Evolutionary conservation across 2,888 invertebrate genomes (phyloP), one percentile per base, ranked within the genome.

Genomic region (Heliconius erato): DNA sequence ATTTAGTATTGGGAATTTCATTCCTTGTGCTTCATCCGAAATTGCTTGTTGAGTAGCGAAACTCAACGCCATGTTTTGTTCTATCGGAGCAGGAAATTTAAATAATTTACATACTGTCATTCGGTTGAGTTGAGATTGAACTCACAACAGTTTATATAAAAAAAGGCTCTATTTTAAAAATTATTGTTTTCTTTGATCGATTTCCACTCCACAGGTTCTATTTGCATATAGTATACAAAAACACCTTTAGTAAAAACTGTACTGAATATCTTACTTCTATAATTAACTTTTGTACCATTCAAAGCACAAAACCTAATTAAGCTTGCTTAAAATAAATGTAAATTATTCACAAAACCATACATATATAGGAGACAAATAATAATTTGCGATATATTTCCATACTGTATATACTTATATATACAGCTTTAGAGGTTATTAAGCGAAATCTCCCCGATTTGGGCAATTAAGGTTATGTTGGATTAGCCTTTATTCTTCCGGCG

Each of bases 381-480:
- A 26, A 72, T 72, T 72, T 19, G 26, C 14, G 0, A 26, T 16
- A 49, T 72, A 49, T 49, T 19, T 28, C 49, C 44, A 49, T 72
- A 7, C 35, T 35, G 7, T 12, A 16, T 59, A 32, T 14, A 59
- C 12, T 6, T n/a, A 59, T 35, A n/a, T 63, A n/a, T 76, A n/a
- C 3, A 16, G 71, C n/a, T 74, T 59, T 74, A 2, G 59, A 11
- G 16, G 63, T 63, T 77, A 71, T 77, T 32, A 79, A 28, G 59
- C 44, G 49, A 78, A 78, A 28, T 28, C 72, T 49, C 67, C 68
- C 68, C 67, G 44, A 78, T 81, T 68, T 19, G 26, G 40, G 59
- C 54, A 77, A 81, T 77, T 81, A 77, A 77, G 69, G 63, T 77
- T 80, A 77, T 77, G 69, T 69, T 44, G 69, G 63, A 69, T 81